Evolutionary conservation across 2,113 vertebrate species (phyloP).

Genomic region (Oenanthe oenanthe): DNA sequence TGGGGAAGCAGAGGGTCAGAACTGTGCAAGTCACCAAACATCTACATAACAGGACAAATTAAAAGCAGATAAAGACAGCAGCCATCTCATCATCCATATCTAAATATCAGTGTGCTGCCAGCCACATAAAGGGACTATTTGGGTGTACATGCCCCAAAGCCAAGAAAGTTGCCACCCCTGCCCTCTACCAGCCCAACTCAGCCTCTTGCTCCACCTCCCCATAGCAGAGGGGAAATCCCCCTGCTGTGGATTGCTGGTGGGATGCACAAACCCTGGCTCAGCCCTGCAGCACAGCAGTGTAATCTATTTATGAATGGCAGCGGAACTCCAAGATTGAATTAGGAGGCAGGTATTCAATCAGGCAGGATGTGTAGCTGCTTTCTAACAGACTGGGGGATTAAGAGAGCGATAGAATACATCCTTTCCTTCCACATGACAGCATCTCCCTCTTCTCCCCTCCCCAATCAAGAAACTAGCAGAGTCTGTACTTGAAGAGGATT

Average conservation of each 20-base stretch:
- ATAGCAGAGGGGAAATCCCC: background rate
- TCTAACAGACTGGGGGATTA: conserved; percentile 37
- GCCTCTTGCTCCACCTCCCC: background rate
- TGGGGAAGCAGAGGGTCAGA: background rate
- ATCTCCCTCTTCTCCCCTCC: background rate
- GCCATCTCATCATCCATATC: background rate
- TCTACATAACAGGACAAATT: background rate
- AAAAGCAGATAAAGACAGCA: background rate
- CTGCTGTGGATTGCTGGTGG: background rate
- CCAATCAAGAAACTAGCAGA: background rate
- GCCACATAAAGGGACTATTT: background rate
- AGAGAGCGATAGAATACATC: background rate
- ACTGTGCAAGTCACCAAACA: background rate
- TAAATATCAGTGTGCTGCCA: rapidly evolving
- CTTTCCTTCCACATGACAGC: conserved; percentile 48
- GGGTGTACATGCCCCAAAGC: background rate
- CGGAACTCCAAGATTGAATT: conserved; percentile 55
- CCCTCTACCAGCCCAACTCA: background rate
- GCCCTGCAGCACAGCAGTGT: background rate
- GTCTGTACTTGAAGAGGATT: conserved; percentile 34
- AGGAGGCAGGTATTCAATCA: conserved; percentile 64
- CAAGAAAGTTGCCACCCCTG: background rate
- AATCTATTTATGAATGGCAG: conserved; percentile 51
- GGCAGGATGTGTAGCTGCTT: conserved; percentile 42
- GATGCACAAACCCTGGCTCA: background rate